These are phyloP conservation scores for Basileuterus tristriatus DNA, from an alignment of 2,797 vertebrate genomes.

Conservation along the genomic window DNA sequence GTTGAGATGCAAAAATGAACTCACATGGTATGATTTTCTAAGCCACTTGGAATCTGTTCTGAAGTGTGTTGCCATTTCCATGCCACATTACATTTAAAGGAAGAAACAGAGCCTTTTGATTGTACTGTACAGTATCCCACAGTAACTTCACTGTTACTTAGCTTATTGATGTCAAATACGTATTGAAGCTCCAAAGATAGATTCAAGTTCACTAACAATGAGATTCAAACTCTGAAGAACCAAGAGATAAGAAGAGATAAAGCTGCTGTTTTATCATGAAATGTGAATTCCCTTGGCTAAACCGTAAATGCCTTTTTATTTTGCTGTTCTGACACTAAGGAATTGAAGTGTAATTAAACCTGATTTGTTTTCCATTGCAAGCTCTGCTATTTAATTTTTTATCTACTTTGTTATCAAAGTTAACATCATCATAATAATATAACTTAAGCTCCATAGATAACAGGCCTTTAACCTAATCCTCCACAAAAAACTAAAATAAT, in stretches of 20 bases:
- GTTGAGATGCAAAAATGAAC: background rate
- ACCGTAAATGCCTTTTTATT: background rate
- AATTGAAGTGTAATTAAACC: slow-evolving; percentile 22
- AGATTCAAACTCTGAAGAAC: background rate
- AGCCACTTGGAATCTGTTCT: background rate
- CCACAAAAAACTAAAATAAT: background rate
- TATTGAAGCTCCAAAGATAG: background rate
- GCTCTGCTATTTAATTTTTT: background rate
- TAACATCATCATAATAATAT: background rate
- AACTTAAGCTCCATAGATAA: background rate
- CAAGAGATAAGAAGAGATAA: background rate
- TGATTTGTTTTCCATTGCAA: slow-evolving; percentile 13
- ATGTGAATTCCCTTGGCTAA: slow-evolving; percentile 14
- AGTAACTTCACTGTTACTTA: background rate
- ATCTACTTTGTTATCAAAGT: background rate
- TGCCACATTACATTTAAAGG: background rate
- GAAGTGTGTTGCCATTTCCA: background rate
- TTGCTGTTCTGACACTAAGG: background rate
- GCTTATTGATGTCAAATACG: background rate
- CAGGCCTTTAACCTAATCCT: background rate
- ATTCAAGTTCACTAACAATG: background rate
- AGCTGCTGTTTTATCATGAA: background rate
- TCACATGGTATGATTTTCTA: background rate
- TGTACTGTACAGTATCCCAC: background rate
- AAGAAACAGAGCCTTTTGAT: background rate